These are phyloP conservation scores for Ceyx melanurus DNA, from an alignment of 2,113 vertebrate species.

Conservation along the genomic window DNA sequence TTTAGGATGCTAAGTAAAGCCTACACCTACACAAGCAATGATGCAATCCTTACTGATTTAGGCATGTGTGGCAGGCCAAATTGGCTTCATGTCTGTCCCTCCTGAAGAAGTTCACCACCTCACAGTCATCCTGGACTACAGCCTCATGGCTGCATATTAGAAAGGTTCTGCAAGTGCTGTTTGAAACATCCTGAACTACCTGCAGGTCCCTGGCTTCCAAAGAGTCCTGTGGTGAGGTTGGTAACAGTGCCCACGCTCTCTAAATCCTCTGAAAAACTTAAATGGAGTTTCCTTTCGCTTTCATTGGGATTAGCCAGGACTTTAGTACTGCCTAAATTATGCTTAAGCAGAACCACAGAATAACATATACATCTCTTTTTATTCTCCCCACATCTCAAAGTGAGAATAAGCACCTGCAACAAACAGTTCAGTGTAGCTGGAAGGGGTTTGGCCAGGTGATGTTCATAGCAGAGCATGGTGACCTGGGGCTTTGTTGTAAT, in stretches of 20 bases:
- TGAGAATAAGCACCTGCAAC: not conserved
- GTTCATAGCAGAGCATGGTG: not conserved
- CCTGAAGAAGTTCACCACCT: not conserved
- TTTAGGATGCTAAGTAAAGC: conserved; percentile 40
- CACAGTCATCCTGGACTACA: not conserved
- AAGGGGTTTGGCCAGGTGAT: not conserved
- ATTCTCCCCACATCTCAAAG: not conserved
- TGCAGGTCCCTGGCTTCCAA: not conserved
- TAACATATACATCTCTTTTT: not conserved
- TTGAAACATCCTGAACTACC: not conserved
- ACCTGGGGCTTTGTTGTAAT: not conserved
- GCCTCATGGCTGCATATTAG: not conserved
- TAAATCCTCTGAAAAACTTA: not conserved
- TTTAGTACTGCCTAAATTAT: not conserved
- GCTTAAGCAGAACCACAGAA: not conserved
- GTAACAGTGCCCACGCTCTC: not conserved
- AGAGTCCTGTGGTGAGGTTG: not conserved
- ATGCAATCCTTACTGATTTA: not conserved
- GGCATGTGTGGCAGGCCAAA: not conserved
- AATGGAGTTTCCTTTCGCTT: not conserved
- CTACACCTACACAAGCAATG: conserved; percentile 5
- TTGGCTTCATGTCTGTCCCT: not conserved
- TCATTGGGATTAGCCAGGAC: not conserved
- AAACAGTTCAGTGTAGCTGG: not conserved
- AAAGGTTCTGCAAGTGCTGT: not conserved